A percentile compares a stretch with the other conserved stretches of the same genome.
Evolutionary conservation across 2,113 vertebrate genomes (phyloP).

Genomic region (Octodon degus): DNA sequence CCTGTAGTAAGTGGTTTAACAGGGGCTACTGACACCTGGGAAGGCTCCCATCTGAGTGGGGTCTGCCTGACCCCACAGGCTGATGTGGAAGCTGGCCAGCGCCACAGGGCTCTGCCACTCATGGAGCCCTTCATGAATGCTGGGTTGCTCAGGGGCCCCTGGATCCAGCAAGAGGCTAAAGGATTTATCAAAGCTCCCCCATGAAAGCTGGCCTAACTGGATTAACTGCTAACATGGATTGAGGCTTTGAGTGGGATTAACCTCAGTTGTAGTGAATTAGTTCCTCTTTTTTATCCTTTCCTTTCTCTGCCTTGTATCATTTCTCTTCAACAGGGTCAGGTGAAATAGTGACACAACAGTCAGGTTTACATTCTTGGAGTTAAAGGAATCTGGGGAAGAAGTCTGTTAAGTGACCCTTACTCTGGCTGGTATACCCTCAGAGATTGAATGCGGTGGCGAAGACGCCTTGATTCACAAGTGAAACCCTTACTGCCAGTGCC

Average conservation of each 20-base stretch:
- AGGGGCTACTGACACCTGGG: neutral
- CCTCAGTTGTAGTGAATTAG: constrained; percentile 77
- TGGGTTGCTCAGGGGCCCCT: constrained; percentile 80
- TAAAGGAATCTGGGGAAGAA: constrained; percentile 1
- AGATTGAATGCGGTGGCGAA: neutral
- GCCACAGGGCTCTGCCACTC: constrained; percentile 77
- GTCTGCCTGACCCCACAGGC: constrained; percentile 39
- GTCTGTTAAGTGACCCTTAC: neutral
- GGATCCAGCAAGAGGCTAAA: constrained; percentile 84
- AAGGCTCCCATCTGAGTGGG: neutral
- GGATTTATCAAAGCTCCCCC: constrained; percentile 85
- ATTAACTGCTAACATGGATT: constrained; percentile 87
- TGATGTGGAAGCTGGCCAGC: constrained; percentile 79
- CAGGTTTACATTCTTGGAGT: neutral
- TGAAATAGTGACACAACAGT: neutral
- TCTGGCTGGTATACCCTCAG: neutral
- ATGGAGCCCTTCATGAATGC: constrained; percentile 78
- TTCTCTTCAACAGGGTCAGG: constrained; percentile 15
- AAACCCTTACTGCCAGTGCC: neutral
- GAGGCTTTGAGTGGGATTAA: constrained; percentile 86
- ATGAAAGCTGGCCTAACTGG: constrained; percentile 87
- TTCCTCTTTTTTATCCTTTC: constrained; percentile 76
- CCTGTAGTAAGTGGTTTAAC: neutral
- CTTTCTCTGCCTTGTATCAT: constrained; percentile 47
- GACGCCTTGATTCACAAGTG: neutral